A percentile compares a stretch with the other conserved stretches of the same genome.
phyloP scores from a whole-genome alignment of 2,797 vertebrate genomes.

The Phataginus tetradactyla region DNA sequence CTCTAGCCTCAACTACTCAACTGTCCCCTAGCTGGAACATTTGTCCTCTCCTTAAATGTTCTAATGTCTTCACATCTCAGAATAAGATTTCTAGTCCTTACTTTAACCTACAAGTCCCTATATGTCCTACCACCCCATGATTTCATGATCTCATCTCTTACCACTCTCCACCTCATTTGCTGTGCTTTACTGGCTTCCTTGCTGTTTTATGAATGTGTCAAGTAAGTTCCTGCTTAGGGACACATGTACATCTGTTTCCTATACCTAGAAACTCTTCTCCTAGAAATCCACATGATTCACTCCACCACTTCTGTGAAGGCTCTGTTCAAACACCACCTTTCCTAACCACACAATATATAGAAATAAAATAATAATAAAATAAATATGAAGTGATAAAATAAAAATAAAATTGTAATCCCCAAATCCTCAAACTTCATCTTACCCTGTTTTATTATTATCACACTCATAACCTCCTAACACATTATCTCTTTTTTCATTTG shows the following conservation, averaged over 20 bases:
- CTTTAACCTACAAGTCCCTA: background rate
- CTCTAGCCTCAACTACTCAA: background rate
- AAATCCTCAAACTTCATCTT: background rate
- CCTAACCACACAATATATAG: background rate
- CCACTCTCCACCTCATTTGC: background rate
- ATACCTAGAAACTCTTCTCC: background rate
- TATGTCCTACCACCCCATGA: background rate
- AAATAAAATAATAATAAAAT: no score
- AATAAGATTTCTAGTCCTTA: background rate
- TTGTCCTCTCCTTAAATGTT: background rate
- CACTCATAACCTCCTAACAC: background rate
- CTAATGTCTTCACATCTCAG: background rate
- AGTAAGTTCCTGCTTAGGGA: background rate
- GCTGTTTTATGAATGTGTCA: background rate
- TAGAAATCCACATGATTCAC: background rate
- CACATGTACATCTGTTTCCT: background rate
- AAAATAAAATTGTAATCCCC: background rate
- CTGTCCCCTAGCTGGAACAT: background rate
- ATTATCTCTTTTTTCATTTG: background rate
- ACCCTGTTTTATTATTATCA: background rate
- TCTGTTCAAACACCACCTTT: background rate
- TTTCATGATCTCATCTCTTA: background rate
- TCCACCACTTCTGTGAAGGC: background rate
- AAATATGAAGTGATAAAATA: no score
- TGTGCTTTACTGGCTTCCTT: background rate